These are phyloP conservation scores for Diabrotica virgifera DNA, from an alignment of 1,140 invertebrate species.

Conservation along the genomic window DNA sequence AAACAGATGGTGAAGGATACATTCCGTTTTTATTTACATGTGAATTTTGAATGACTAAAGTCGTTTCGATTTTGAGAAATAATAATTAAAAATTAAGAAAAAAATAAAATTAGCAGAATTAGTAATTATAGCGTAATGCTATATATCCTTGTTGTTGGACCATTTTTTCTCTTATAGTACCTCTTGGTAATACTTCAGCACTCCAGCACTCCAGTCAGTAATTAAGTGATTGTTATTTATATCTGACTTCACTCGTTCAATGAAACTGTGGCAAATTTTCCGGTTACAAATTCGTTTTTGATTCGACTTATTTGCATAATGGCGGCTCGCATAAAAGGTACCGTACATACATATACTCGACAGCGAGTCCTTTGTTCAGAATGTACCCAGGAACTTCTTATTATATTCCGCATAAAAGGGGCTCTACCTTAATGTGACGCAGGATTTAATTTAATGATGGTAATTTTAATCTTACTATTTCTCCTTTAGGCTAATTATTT, in stretches of 20 bases:
- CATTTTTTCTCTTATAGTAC: no score
- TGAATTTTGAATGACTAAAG: no score
- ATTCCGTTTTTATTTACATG: no score
- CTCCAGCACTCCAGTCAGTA: no score
- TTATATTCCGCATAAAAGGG: slow-evolving; percentile 1
- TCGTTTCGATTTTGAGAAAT: no score
- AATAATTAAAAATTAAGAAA: no score
- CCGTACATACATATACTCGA: slow-evolving; percentile 8
- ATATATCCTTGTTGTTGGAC: no score
- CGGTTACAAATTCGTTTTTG: slow-evolving; percentile 11
- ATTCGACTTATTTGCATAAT: slow-evolving; percentile 9
- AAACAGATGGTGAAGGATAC: no score
- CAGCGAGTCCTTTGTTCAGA: slow-evolving; percentile 4
- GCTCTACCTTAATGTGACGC: slow-evolving; percentile 10
- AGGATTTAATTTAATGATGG: slow-evolving; percentile 16
- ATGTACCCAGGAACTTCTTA: slow-evolving; percentile 12
- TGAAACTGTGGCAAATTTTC: slow-evolving; percentile 3
- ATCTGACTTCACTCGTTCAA: neutral
- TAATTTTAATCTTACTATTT: slow-evolving; percentile 15
- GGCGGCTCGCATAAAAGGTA: neutral
- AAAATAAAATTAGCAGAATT: no score
- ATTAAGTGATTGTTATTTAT: no score
- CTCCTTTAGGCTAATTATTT: slow-evolving; percentile 16
- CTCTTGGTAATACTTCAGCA: no score
- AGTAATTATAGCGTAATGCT: no score